Conservation (phyloP, 2,113 vertebrate species). For the Petromus typicus region DNA sequence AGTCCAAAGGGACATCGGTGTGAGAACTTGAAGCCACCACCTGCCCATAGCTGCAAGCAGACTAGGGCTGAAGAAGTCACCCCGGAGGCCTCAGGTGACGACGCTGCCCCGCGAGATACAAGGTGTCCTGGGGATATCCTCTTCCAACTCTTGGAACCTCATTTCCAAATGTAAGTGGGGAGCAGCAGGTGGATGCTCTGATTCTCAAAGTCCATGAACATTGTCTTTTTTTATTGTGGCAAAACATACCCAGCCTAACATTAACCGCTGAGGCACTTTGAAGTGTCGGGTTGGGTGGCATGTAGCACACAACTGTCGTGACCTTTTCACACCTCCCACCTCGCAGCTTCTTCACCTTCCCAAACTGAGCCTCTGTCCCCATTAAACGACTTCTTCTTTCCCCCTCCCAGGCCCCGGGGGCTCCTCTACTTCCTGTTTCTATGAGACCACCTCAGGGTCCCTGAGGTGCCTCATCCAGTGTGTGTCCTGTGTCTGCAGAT, state of each 20-base stretch:
- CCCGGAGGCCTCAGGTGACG: not conserved
- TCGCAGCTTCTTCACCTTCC: not conserved
- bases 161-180: not conserved
- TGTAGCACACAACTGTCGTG: not conserved
- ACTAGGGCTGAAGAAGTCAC: accelerated
- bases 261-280: not conserved
- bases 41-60: not conserved
- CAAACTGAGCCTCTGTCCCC: not conserved
- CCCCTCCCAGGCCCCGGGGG: too few relatives aligned
- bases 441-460: not conserved
- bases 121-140: not conserved
- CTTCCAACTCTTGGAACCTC: not conserved
- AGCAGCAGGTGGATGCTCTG: too few relatives aligned
- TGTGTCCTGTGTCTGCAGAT: not conserved
- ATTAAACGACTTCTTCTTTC: not conserved
- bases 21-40: not conserved
- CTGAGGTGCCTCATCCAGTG: accelerated
- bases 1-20: not conserved
- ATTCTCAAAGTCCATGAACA: not conserved
- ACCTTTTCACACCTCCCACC: not conserved
- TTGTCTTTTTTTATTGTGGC: not conserved
- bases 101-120: not conserved
- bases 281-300: not conserved
- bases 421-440: not conserved
- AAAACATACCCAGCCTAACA: not conserved